Base-by-base conservation (phyloP, 2,797 vertebrate genomes). In the Ispidina picta region DNA sequence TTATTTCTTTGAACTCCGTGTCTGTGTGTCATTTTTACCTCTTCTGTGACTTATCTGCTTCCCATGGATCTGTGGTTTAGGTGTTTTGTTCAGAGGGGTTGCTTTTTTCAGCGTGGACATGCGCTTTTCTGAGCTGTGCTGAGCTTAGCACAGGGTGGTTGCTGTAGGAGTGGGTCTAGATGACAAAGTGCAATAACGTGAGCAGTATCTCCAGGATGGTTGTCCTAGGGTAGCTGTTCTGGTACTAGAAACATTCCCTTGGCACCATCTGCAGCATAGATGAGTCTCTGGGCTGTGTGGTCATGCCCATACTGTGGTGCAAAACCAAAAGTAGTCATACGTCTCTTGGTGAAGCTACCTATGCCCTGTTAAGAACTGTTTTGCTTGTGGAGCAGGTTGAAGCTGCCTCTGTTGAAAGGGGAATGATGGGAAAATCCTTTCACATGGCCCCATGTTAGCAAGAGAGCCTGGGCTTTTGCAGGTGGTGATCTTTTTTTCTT, bases 101-200 rank as follows among this genome's bases (percentile, higher is more conserved):
- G 41, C 8, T 41, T 85, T 79, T 60, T 64, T 37, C 9, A 3
- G 0, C 9, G 21, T 35, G 16, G 31, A 15, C 3, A 1, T 20
- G 63, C 19, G 2, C 2, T 2, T 69, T 62, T 35, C 20, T 37
- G 9, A 25, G 29, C 51, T 80, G 3, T 51, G 5, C 65, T 23
- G 62, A 70, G 31, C 29, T 71, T n/a, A 39, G 12, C 0, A 0
- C 9, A 19, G 22, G 49, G 25, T 3, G 0, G 70, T 37, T 23
- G 13, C n/a, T 71, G 4, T 20, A 25, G 49, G 41, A 44, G 12
- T 0, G 0, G 12, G 9, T 7, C 7, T 63, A 10, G 19, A 12
- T 66, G 58, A 22, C 39, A n/a, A 71, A 65, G 13, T 26, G 15
- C 54, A 29, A 1, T 48, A 62, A 43, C 1, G 0, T 31, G 43